A percentile compares a stretch with the other conserved stretches of the same genome.
Conservation (phyloP, 2,797 vertebrate genomes). For the Amazonetta brasiliensis region DNA sequence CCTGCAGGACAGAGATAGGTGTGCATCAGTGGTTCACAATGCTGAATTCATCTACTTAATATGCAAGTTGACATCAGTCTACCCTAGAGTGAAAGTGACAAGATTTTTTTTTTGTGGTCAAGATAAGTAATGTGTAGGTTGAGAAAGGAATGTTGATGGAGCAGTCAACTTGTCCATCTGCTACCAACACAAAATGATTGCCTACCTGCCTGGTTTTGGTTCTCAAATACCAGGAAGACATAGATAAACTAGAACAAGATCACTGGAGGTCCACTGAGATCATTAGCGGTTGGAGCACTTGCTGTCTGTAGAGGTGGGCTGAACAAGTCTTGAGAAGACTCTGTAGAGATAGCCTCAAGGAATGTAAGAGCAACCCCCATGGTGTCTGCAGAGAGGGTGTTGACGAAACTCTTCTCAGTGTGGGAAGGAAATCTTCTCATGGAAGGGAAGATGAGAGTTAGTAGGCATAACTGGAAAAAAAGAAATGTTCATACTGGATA, state of each 20-base stretch:
- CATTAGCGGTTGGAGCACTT: not conserved
- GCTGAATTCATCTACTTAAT: not conserved
- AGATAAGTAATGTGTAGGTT: not conserved
- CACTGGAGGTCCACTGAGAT: not conserved
- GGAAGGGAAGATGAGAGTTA: not conserved
- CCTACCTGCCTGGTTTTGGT: not conserved
- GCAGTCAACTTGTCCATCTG: rapidly evolving
- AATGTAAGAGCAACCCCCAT: not conserved
- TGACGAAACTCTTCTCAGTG: not conserved
- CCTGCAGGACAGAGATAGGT: not conserved
- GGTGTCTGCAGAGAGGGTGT: not conserved
- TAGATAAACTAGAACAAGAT: not conserved
- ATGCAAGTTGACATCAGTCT: not conserved
- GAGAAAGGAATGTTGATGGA: not conserved
- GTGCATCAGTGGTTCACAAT: not conserved
- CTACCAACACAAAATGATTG: not conserved
- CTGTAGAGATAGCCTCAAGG: not conserved
- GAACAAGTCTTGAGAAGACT: not conserved
- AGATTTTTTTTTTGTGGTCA: not conserved
- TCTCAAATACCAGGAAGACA: not conserved
- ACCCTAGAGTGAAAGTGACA: not conserved
- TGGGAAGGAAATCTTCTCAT: too few relatives aligned
- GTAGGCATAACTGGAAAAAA: not conserved
- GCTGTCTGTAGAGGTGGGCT: not conserved
- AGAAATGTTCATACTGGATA: not conserved